Conservation (phyloP, 2,888 invertebrate species). For the Homarus gammarus region DNA sequence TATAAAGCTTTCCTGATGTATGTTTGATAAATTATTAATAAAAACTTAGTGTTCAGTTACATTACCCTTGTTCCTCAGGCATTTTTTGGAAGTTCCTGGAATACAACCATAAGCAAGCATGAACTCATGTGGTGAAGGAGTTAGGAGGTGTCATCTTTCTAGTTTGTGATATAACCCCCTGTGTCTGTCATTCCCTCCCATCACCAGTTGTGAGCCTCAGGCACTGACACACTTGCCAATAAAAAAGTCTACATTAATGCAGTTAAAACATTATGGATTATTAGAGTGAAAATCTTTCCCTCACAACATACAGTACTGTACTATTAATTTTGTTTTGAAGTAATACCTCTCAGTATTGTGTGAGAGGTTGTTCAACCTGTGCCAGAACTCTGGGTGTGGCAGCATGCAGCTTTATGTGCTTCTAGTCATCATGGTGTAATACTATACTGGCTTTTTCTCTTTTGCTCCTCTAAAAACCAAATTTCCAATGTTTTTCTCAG, state of each 20-base stretch:
- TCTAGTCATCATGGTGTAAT: neutral
- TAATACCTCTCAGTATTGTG: neutral
- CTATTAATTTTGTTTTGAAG: neutral
- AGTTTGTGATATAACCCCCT: neutral
- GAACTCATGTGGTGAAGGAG: neutral
- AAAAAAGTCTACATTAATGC: neutral
- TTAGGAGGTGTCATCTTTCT: neutral
- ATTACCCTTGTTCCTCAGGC: neutral
- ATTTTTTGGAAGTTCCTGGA: neutral
- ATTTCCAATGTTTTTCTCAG: no score
- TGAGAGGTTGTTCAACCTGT: neutral
- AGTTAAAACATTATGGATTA: no score
- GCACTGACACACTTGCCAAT: neutral
- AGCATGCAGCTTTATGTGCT: neutral
- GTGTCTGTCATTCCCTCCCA: neutral
- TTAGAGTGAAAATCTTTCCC: neutral
- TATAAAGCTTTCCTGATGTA: no score
- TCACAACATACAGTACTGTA: neutral
- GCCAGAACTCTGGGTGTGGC: conserved; percentile 1
- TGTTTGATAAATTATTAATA: neutral
- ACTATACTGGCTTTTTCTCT: neutral
- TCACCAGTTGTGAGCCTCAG: neutral
- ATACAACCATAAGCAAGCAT: neutral
- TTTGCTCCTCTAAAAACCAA: no score
- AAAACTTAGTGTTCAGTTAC: neutral